Evolutionary conservation across 2,888 invertebrate genomes (phyloP), one percentile per base, ranked within the genome.

Genomic region (Eurytoma adleriae): DNA sequence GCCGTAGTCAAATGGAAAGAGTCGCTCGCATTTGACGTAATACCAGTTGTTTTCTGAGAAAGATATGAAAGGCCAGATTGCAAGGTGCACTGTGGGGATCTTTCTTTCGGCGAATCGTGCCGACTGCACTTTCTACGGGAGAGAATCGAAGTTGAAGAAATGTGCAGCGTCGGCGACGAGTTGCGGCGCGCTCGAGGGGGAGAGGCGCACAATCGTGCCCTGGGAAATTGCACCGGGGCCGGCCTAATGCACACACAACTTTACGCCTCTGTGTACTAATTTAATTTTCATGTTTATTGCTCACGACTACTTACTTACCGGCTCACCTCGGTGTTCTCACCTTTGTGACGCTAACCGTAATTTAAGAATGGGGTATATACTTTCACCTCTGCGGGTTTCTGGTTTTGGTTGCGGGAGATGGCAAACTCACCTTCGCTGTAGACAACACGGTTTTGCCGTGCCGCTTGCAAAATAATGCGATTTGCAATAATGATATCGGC

Each of bases 381-480:
- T 80, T 80, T 80, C 80, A 80, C 80, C 71, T 71, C 61, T 68
- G 67, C 14, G 66, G 67, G 61, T 72, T 72, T 67, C 73, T 80
- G 80, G 71, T 76, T 80, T 71, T 76, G 71, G 62, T 72, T 68
- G 61, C 18, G 75, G 40, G 59, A 71, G 56, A 56, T 72, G 72
- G 62, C 40, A 52, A 80, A 80, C 67, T 72, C 16, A 40, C 18
- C 30, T 69, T 40, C 40, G 40, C 40, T 59, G 27, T 54, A 27
- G 18, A 61, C 27, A 62, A 27, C 16, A 61, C 59, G 20, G 20
- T 18, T 20, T 57, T 7, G 57, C 59, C 7, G 24, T 40, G 66
- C 20, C 57, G 74, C 16, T 56, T 57, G 74, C 67, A 67, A 67
- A 74, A 74, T 74, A 74, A 74, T 57, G 48, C 57, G 66, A 74